Evolutionary conservation across 2,797 vertebrate genomes (phyloP).

Genomic region (Gastrophryne carolinensis): DNA sequence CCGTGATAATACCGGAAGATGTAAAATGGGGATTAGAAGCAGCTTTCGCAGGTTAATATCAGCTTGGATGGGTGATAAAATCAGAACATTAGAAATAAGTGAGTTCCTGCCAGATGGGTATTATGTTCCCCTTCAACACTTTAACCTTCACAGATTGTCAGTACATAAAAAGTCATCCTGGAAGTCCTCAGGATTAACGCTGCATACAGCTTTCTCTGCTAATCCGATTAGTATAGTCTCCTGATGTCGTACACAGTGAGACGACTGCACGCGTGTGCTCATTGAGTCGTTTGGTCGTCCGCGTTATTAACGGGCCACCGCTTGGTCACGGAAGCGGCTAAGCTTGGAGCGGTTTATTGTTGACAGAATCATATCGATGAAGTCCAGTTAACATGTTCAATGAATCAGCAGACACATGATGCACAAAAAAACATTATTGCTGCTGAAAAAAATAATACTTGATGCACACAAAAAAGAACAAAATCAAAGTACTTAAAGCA

Average conservation of each 20-base stretch:
- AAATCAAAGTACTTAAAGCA: no score
- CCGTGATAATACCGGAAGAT: no score
- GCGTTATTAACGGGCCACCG: no score
- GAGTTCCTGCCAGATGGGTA: background rate
- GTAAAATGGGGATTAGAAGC: background rate
- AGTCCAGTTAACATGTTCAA: no score
- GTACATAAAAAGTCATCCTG: slow-evolving; percentile 65
- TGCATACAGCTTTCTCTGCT: slow-evolving; percentile 61
- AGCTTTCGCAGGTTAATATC: background rate
- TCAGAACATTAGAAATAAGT: background rate
- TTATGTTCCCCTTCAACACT: slow-evolving; percentile 14
- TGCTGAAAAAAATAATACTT: background rate
- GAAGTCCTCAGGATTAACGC: slow-evolving; percentile 63
- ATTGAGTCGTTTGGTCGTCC: slow-evolving; percentile 42
- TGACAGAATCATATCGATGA: no score
- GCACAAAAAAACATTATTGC: background rate
- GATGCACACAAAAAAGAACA: no score
- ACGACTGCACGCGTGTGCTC: slow-evolving; percentile 48
- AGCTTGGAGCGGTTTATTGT: no score
- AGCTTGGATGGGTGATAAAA: background rate
- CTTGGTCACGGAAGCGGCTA: no score
- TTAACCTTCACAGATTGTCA: slow-evolving; percentile 65
- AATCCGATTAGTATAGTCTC: slow-evolving; percentile 63
- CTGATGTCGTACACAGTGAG: slow-evolving; percentile 58
- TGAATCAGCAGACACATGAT: no score